Percentiles rank a stretch among this genome's conserved stretches.
Evolutionary conservation across 2,888 invertebrate genomes (phyloP).

Genomic region (Drosophila vallismaia): DNA sequence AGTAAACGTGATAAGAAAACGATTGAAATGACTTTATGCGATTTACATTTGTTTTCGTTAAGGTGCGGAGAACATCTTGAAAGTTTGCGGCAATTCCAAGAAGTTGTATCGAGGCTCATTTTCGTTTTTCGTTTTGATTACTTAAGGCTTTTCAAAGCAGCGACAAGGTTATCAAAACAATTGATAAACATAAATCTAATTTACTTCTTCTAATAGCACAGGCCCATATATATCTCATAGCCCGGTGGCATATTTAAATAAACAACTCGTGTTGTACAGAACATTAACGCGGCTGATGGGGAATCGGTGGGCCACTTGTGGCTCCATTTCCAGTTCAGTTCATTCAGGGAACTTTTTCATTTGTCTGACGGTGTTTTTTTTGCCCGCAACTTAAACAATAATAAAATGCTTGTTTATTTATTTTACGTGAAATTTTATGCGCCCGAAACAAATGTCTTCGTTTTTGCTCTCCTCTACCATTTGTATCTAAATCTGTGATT

Average conservation of each 20-base stretch:
- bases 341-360: constrained; percentile 51
- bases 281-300: constrained; percentile 20
- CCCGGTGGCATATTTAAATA: constrained; percentile 45
- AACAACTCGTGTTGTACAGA: constrained; percentile 34
- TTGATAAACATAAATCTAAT: constrained; percentile 41
- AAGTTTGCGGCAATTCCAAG: neutral
- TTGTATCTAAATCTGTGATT: neutral
- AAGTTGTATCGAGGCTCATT: neutral
- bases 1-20: neutral
- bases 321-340: constrained; percentile 48
- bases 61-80: neutral
- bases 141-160: constrained; percentile 10
- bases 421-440: constrained; percentile 60
- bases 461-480: neutral
- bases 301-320: constrained; percentile 51
- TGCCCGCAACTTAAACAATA: constrained; percentile 58
- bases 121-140: neutral
- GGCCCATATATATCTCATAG: constrained; percentile 46
- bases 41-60: neutral
- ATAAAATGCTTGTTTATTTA: constrained; percentile 69
- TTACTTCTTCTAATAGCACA: constrained; percentile 28
- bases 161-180: constrained; percentile 46
- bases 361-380: constrained; percentile 45
- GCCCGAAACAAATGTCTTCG: constrained; percentile 52
- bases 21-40: constrained; percentile 6